Percentiles rank a stretch among this genome's conserved stretches.
phyloP scores from a whole-genome alignment of 1,140 invertebrate species.

The Mizuhopecten yessoensis region DNA sequence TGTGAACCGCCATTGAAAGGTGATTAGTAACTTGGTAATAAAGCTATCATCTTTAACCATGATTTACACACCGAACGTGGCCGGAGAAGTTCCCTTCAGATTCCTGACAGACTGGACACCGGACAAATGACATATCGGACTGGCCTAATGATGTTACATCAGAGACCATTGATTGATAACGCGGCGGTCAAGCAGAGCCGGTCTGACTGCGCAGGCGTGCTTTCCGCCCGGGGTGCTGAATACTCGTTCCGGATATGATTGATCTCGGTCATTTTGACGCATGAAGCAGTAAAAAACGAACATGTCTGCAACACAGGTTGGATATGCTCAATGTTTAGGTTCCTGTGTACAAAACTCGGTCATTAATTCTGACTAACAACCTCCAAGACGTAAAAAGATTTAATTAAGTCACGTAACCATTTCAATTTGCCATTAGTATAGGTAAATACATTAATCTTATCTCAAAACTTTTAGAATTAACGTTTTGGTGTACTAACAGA shows the following conservation, averaged over 20 bases:
- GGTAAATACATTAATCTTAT: too few relatives aligned
- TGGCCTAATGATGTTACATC: slow-evolving; percentile 6
- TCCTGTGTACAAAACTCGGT: too few relatives aligned
- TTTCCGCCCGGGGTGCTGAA: background rate
- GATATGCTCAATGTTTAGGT: too few relatives aligned
- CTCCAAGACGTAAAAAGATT: too few relatives aligned
- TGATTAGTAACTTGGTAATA: background rate
- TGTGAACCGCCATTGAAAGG: background rate
- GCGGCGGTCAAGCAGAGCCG: slow-evolving; percentile 7
- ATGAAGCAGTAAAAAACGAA: background rate
- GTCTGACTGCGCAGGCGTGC: background rate
- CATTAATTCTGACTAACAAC: too few relatives aligned
- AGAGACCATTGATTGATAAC: background rate
- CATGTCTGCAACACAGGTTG: too few relatives aligned
- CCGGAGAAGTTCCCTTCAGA: background rate
- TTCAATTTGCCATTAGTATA: too few relatives aligned
- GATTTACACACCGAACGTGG: background rate
- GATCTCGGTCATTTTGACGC: background rate
- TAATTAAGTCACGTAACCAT: too few relatives aligned
- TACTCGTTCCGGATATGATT: background rate
- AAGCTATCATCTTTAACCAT: background rate
- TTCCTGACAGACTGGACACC: slow-evolving; percentile 8
- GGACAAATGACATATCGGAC: slow-evolving; percentile 17
- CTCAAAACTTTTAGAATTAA: too few relatives aligned
- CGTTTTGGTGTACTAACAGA: too few relatives aligned